Evolutionary conservation across 2,113 vertebrate species (phyloP).

Genomic region (Quiscalus mexicanus): DNA sequence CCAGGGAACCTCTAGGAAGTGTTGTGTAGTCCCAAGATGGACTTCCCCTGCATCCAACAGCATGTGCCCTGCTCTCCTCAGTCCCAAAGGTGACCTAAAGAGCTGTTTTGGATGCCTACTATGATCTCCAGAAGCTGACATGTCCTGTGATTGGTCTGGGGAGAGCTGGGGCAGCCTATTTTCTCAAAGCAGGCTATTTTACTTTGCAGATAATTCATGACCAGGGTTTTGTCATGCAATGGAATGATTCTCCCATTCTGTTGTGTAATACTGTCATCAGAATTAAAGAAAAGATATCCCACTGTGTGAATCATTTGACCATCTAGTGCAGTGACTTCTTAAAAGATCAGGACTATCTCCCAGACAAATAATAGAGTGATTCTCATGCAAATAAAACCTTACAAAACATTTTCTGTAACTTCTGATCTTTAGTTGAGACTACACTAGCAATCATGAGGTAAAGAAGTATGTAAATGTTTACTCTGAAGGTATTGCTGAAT

Average conservation of each 20-base stretch:
- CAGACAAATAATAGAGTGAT: not conserved
- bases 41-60: not conserved
- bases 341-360: not conserved
- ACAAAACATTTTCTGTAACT: not conserved
- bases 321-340: not conserved
- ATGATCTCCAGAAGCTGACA: not conserved
- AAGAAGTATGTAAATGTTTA: not conserved
- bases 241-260: not conserved
- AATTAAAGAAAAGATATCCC: not conserved
- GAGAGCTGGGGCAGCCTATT: not conserved
- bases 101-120: not conserved
- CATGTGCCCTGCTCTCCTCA: accelerated
- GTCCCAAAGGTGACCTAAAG: not conserved
- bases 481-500: not conserved
- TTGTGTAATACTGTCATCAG: not conserved
- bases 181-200: not conserved
- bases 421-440: not conserved
- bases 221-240: not conserved
- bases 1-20: not conserved
- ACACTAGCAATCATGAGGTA: not conserved
- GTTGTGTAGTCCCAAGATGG: accelerated
- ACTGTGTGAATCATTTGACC: not conserved
- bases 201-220: not conserved
- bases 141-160: not conserved
- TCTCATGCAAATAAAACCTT: not conserved